Evolutionary conservation across 2,113 vertebrate genomes (phyloP), one percentile per base, ranked within the genome.

Genomic region (Glaucidium brasilianum): DNA sequence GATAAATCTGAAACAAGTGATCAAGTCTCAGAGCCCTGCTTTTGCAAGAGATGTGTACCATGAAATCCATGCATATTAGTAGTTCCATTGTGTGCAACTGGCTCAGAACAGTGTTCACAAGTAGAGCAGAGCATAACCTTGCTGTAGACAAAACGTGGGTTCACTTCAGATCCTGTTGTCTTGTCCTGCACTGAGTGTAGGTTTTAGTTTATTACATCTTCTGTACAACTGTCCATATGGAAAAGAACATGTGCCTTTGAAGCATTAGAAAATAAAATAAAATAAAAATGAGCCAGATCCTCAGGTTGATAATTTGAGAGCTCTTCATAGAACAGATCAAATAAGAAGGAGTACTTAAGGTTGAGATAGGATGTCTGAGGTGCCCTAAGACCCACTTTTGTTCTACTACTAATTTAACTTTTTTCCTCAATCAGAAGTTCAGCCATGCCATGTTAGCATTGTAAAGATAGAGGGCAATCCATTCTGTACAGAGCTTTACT

Each of bases 141-240:
- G 16, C 8, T 29, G 4, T 49, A 63, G 21, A 16, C 1, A 3
- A 35, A 83, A 18, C 1, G 1, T 45, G 10, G 4, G 16, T 60
- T 23, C 7, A 9, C 20, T 53, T 90, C 58, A 41, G 50, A 41
- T 8, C n/a, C 23, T 32, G 5, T 29, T 73, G 15, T 50, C 12
- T 62, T 66, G 11, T 35, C 66, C 50, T 56, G 34, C 34, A 39
- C 4, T 21, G 39, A 47, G 9, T 21, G 8, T 17, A 59, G 2
- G 6, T 39, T 77, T 66, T 34, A 39, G 1, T 34, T 74, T 63
- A 20, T 43, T 50, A 12, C 21, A 26, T 67, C 45, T 80, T 64
- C 53, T 63, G 15, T 47, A n/a, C 15, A 66, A 7, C 25, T 49
- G 14, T 11, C 17, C 2, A 1, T 71, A 6, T 9, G 29, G 58